Conservation (phyloP, 2,113 vertebrate species). For the Cheirogaleus medius region DNA sequence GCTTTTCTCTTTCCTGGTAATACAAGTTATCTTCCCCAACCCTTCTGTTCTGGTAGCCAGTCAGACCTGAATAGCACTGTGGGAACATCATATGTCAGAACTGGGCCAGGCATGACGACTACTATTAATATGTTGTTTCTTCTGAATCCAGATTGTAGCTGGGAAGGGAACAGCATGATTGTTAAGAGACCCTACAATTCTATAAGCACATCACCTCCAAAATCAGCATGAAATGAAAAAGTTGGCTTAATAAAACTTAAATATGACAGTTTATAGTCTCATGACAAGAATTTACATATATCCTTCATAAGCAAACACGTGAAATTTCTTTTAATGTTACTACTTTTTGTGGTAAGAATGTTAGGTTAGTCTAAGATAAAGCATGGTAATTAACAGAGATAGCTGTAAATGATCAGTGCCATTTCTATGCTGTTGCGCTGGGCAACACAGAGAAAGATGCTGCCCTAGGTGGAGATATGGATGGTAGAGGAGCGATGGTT, state of each 20-base stretch:
- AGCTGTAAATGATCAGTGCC: not conserved
- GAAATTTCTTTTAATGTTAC: not conserved
- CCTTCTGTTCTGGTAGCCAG: not conserved
- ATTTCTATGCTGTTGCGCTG: not conserved
- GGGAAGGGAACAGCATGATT: not conserved
- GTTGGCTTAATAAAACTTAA: not conserved
- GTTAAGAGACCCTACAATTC: not conserved
- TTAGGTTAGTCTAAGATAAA: not conserved
- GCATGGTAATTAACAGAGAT: not conserved
- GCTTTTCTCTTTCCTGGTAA: not conserved
- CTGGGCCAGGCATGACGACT: not conserved
- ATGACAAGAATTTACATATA: not conserved
- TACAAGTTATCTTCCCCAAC: not conserved
- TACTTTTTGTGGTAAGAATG: not conserved
- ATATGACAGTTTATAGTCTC: not conserved
- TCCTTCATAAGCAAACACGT: not conserved
- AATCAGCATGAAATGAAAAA: not conserved
- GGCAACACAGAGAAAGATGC: not conserved
- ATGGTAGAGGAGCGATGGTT: not conserved
- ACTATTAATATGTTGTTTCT: not conserved
- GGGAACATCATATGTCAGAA: not conserved
- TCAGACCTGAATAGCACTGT: not conserved
- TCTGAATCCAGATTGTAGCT: not conserved
- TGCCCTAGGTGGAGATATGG: not conserved
- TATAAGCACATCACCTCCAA: not conserved